These are phyloP conservation scores for Sigmodon hispidus DNA, from an alignment of 2,113 vertebrate genomes.

Conservation along the genomic window DNA sequence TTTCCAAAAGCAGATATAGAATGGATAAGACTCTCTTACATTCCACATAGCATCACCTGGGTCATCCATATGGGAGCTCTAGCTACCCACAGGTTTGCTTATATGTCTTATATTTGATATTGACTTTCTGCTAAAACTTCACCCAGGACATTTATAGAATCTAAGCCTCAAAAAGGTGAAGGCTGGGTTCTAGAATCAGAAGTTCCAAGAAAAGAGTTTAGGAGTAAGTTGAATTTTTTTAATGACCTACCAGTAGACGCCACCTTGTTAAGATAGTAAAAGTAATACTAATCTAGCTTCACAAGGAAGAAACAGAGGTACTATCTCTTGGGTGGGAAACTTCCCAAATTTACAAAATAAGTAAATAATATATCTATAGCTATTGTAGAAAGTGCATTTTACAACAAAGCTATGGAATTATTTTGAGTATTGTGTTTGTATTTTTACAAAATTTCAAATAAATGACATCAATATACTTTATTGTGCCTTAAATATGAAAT, in stretches of 20 bases:
- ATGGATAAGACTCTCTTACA: not conserved
- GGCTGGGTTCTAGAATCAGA: not conserved
- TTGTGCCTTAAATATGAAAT: not conserved
- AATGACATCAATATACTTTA: not conserved
- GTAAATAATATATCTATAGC: not conserved
- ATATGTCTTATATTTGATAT: not conserved
- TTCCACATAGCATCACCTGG: not conserved
- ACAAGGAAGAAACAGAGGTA: not conserved
- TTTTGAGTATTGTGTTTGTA: not conserved
- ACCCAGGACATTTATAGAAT: no score
- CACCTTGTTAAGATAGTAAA: not conserved
- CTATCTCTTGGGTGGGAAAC: not conserved
- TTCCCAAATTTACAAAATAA: not conserved
- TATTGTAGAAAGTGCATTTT: not conserved
- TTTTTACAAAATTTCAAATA: not conserved
- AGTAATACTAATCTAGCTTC: not conserved
- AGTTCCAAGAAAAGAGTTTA: not conserved
- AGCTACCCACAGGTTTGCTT: not conserved
- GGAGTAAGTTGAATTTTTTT: not conserved
- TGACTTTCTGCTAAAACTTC: not conserved
- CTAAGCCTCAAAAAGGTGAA: not conserved
- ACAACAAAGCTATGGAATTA: not conserved
- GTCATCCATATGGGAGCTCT: not conserved
- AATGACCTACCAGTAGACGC: no score
- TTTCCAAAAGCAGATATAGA: not conserved